These are phyloP conservation scores for Trichomalopsis sarcophagae DNA, from an alignment of 1,140 invertebrate species.

Conservation along the genomic window DNA sequence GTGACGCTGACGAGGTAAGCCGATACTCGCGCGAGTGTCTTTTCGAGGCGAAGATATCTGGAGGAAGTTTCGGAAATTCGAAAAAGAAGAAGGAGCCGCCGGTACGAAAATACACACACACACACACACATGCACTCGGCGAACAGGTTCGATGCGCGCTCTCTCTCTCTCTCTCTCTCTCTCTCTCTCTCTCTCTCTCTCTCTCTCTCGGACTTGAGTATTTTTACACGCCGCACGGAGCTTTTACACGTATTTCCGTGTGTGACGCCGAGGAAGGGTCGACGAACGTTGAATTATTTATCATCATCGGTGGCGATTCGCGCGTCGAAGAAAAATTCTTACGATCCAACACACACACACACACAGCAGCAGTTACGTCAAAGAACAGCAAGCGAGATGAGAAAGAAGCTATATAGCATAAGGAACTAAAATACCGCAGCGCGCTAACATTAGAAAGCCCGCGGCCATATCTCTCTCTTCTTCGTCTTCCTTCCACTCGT, in stretches of 20 bases:
- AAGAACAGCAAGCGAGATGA: neutral
- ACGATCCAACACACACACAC: too few relatives aligned
- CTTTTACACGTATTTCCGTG: too few relatives aligned
- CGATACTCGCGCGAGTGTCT: neutral
- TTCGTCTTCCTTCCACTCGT: constrained; percentile 11
- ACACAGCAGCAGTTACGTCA: neutral
- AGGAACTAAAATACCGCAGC: constrained; percentile 28
- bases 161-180: too few relatives aligned
- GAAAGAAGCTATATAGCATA: neutral
- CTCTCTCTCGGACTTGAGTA: neutral
- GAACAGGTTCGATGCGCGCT: neutral
- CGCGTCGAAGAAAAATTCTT: too few relatives aligned
- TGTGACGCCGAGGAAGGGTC: too few relatives aligned
- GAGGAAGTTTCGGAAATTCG: neutral
- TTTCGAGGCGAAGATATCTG: neutral
- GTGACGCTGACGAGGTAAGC: neutral
- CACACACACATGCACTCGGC: neutral
- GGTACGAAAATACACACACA: neutral
- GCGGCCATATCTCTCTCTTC: neutral
- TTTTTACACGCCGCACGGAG: neutral
- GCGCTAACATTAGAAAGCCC: constrained; percentile 31
- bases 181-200: too few relatives aligned
- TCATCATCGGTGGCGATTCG: too few relatives aligned
- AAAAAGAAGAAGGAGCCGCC: neutral
- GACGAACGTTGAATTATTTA: too few relatives aligned